Evolutionary conservation across 2,113 vertebrate species (phyloP).

Genomic region (Sturnira hondurensis): DNA sequence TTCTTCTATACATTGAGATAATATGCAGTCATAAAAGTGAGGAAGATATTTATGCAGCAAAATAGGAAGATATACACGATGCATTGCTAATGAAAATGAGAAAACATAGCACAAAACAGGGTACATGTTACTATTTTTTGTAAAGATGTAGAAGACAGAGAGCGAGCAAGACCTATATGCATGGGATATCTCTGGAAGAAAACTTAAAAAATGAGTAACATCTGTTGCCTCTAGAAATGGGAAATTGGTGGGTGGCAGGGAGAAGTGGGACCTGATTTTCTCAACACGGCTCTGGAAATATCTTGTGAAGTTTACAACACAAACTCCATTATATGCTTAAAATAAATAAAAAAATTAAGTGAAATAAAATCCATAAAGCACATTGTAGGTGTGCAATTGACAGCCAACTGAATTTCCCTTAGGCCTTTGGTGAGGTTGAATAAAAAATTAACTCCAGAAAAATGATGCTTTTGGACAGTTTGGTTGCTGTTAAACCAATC

Average conservation of each 20-base stretch:
- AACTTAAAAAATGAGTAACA: neutral
- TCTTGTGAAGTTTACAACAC: conserved; percentile 21
- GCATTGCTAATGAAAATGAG: neutral
- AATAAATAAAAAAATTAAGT: neutral
- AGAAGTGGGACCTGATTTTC: neutral
- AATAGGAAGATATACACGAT: neutral
- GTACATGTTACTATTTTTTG: neutral
- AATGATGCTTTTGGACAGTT: neutral
- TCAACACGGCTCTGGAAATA: neutral
- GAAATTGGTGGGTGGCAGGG: neutral
- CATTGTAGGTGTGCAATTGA: neutral
- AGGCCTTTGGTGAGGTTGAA: neutral
- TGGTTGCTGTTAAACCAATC: neutral
- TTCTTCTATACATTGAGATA: neutral
- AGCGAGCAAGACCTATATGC: neutral
- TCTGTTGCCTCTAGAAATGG: neutral
- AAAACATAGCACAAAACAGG: neutral
- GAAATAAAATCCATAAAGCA: neutral
- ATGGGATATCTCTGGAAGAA: neutral
- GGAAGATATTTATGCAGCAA: neutral
- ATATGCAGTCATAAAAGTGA: neutral
- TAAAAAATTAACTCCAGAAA: neutral
- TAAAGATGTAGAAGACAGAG: neutral
- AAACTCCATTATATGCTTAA: neutral
- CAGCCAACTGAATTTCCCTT: neutral